A percentile compares a stretch with the other conserved stretches of the same genome.
phyloP scores from a whole-genome alignment of 2,113 vertebrate genomes.

The Nettapus auritus region DNA sequence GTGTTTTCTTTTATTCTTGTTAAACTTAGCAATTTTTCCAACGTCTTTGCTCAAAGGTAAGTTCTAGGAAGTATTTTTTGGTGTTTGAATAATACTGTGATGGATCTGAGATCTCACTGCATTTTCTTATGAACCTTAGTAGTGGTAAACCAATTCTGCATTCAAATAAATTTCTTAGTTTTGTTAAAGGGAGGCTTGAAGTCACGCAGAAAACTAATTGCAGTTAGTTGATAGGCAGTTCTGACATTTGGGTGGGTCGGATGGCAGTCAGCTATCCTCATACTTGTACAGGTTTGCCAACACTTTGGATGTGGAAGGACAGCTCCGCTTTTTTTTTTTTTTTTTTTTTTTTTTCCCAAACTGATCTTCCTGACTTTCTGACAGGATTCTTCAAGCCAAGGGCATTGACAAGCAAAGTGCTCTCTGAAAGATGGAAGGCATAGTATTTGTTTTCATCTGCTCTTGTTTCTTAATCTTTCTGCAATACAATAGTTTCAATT shows the following conservation, averaged over 20 bases:
- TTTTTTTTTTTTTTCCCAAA: not conserved
- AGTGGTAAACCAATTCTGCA: not conserved
- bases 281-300: not conserved
- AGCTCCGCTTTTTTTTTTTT: not conserved
- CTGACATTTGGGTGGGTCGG: not conserved
- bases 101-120: not conserved
- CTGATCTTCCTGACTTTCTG: not conserved
- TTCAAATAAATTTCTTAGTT: not conserved
- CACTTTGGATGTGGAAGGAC: not conserved
- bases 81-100: not conserved
- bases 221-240: not conserved
- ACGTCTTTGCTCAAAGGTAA: not conserved
- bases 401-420: not conserved
- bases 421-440: not conserved
- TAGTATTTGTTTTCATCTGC: not conserved
- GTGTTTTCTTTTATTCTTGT: not conserved
- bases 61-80: not conserved
- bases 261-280: not conserved
- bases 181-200: not conserved
- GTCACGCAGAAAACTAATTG: not conserved
- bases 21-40: not conserved
- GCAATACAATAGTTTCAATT: not conserved
- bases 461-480: not conserved
- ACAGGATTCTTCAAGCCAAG: not conserved
- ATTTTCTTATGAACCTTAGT: not conserved